A percentile compares a stretch with the other conserved stretches of the same genome.
Conservation (phyloP, 1,140 invertebrate species). For the Drosophila tropicalis region DNA sequence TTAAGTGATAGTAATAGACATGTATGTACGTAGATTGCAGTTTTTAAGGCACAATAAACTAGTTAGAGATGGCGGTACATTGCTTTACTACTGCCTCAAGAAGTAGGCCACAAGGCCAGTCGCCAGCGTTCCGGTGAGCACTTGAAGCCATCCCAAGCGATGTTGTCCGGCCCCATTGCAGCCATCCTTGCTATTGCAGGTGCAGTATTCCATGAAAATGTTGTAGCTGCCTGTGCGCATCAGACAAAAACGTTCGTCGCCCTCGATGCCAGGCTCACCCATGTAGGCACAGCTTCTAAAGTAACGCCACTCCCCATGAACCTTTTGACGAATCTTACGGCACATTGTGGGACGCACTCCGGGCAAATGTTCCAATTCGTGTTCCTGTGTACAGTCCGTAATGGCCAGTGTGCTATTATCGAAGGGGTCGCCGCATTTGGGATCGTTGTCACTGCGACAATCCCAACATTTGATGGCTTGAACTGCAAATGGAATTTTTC, state of each 20-base stretch:
- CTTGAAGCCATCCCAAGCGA: conserved; percentile 85
- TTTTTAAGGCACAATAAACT: conserved; percentile 19
- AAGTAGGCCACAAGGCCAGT: conserved; percentile 92
- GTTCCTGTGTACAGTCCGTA: conserved; percentile 90
- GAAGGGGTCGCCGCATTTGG: conserved; percentile 96
- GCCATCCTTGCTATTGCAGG: conserved; percentile 95
- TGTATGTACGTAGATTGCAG: conserved; percentile 61
- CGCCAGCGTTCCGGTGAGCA: conserved; percentile 97
- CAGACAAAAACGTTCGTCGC: conserved; percentile 95
- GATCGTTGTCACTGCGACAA: conserved; percentile 94
- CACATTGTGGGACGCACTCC: conserved; percentile 92
- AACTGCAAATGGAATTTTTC: conserved; percentile 82
- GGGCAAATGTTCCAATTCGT: conserved; percentile 87
- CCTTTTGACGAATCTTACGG: conserved; percentile 96
- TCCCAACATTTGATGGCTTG: conserved; percentile 95
- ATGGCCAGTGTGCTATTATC: conserved; percentile 95
- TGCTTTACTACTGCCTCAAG: conserved; percentile 41
- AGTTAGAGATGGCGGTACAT: conserved; percentile 13
- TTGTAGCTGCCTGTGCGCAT: conserved; percentile 96
- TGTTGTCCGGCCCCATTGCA: conserved; percentile 87
- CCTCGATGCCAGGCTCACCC: conserved; percentile 94
- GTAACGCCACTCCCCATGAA: conserved; percentile 95
- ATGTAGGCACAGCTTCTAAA: conserved; percentile 94
- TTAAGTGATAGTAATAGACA: conserved; percentile 57
- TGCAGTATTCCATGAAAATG: conserved; percentile 97